phyloP scores from a whole-genome alignment of 1,140 invertebrate genomes.

The Fopius arisanus region DNA sequence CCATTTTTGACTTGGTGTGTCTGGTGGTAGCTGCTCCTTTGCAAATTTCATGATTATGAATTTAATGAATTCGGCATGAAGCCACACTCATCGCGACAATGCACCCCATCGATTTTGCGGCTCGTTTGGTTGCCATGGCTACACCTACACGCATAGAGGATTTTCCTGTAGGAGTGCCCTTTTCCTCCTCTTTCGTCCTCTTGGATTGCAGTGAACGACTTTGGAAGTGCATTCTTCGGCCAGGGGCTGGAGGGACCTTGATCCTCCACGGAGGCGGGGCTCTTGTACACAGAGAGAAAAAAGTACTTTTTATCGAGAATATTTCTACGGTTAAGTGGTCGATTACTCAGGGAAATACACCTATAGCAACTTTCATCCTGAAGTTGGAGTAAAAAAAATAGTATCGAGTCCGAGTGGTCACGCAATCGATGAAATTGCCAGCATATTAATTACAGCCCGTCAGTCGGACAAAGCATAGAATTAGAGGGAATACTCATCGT shows the following conservation, averaged over 20 bases:
- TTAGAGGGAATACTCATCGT: not conserved
- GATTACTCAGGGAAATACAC: too few species aligned
- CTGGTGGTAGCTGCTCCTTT: not conserved
- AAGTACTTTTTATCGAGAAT: too few species aligned
- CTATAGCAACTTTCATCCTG: too few species aligned
- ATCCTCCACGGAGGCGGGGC: slow-evolving; percentile 39
- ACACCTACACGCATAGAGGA: slow-evolving; percentile 40
- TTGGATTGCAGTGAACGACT: not conserved
- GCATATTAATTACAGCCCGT: not conserved
- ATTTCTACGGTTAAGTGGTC: too few species aligned
- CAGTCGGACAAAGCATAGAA: not conserved
- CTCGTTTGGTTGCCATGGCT: slow-evolving; percentile 49
- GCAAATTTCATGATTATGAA: not conserved
- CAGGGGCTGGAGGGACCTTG: slow-evolving; percentile 41
- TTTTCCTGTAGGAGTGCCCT: not conserved
- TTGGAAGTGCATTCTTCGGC: slow-evolving; percentile 41
- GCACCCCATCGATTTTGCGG: slow-evolving; percentile 52
- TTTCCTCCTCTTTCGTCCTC: slow-evolving; percentile 6
- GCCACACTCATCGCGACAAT: slow-evolving; percentile 20
- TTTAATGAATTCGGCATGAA: not conserved
- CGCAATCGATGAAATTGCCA: not conserved
- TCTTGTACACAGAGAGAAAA: not conserved
- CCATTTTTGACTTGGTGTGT: too few species aligned
- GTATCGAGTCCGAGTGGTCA: not conserved
- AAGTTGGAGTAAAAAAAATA: too few species aligned